Evolutionary conservation across 1,140 invertebrate genomes (phyloP), one percentile per base, ranked within the genome.

Genomic region (Trissolcus basalis): DNA sequence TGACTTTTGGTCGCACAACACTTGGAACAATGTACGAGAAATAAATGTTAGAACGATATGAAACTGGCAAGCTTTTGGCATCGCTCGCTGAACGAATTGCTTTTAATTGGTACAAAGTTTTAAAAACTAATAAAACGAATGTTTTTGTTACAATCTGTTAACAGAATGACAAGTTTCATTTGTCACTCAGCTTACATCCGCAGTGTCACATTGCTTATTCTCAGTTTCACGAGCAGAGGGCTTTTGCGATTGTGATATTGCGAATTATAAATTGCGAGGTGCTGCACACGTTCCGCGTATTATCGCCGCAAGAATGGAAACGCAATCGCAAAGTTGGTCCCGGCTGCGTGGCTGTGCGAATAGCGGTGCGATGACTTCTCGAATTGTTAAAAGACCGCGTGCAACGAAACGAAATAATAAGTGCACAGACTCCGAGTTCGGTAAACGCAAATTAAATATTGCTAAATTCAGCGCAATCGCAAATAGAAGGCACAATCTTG

Each of bases 381-480:
- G 68, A 49, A 76, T 71, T 78, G 72, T 65, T 63, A 60, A 55
- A 56, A 81, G 63, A 68, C 65, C 77, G 61, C 80, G 74, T 68
- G 58, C 70, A 78, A 79, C 64, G 72, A 77, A 81, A 70, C 72
- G 75, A 79, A 79, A 80, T 77, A 77, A 79, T 75, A 78, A 79
- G 69, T 75, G 63, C 73, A 72, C 59, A 74, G 72, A 49, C 59
- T 54, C 58, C 63, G 60, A 27, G 67, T 71, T 78, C 74, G 73
- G 73, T 69, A 64, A 81, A 73, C 45, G 77, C 68, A 80, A 81
- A 82, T 82, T 81, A 81, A 84, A 84, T 82, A 86, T 87, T 87
- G 83, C 85, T 82, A 87, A 86, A 87, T 84, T 86, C 80, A 79
- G 80, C 76, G 60, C 79, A 86, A 81, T 83, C 79, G 77, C 75